Evolutionary conservation across 2,797 vertebrate genomes (phyloP), one percentile per base, ranked within the genome.

Genomic region (Hafferia zeledoni): DNA sequence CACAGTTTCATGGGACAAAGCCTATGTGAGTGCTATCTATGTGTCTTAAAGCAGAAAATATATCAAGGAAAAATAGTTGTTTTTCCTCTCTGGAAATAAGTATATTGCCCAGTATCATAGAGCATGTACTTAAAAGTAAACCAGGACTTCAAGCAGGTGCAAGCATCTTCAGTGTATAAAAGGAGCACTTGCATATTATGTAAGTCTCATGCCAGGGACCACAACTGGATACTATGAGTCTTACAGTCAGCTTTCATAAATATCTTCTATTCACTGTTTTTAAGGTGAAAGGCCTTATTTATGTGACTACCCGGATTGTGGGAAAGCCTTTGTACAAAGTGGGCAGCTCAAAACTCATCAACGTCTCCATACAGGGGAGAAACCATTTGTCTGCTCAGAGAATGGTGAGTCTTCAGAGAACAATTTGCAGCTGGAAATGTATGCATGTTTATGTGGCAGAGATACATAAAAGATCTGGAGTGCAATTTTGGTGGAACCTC

Each of bases 311-410:
- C 99, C 99, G 31, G 99, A 99, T 17, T 99, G 99, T 35, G 99
- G 99, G 50, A 99, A 99, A 98, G 99, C 99, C 16, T 99, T 99
- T 96, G 99, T 99, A 89, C 99, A 99, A 97, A 99, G 99, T 5
- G 99, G 99, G 69, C 99, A 99, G 96, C 98, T 99, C 92, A 99
- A 99, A 98, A 99, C 99, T n/a, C 99, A 99, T 92, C 99, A 99
- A 97, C 98, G 99, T 49, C 99, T 99, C 74, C 99, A 99, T 96
- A 99, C 99, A 5, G 99, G 99, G 93, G 99, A 99, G 91, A 99
- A 99, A 83, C 99, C 99, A 72, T 99, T 99, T 19, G 99, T 99
- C 89, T 99, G 99, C 97, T 99, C 99, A 4, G 99, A 99, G 97
- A 99, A 99, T 97, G 99, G 99, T 99, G 95, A 89, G 98, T 49